Evolutionary conservation across 2,113 vertebrate species (phyloP).

Genomic region (Brevimyrus niger): DNA sequence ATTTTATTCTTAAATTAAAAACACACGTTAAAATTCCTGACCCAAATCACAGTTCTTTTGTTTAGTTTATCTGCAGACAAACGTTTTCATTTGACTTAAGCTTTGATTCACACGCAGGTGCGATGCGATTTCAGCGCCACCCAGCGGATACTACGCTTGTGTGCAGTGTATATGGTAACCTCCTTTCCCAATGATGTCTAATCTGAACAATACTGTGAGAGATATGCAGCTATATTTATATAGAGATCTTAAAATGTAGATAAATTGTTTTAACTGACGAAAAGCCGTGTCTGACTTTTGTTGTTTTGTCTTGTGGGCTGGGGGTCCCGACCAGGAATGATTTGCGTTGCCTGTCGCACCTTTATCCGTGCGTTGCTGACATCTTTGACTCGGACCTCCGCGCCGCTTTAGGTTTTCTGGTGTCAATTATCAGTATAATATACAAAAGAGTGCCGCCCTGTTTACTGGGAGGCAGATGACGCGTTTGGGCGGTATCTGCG

Average conservation of each 20-base stretch:
- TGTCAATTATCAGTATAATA: neutral
- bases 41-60: neutral
- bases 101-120: neutral
- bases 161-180: neutral
- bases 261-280: neutral
- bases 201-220: neutral
- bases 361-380: neutral
- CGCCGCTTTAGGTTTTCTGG: neutral
- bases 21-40: neutral
- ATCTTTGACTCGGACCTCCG: neutral
- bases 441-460: neutral
- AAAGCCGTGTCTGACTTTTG: neutral
- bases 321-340: neutral
- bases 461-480: neutral
- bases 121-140: neutral
- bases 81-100: neutral
- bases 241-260: neutral
- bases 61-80: neutral
- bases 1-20: neutral
- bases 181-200: neutral
- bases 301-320: neutral
- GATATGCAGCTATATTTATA: neutral
- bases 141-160: neutral
- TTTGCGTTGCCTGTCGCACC: neutral
- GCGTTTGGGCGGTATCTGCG: neutral